Evolutionary conservation across 2,113 vertebrate genomes (phyloP), one percentile per base, ranked within the genome.

Genomic region (Maccullochella peelii): DNA sequence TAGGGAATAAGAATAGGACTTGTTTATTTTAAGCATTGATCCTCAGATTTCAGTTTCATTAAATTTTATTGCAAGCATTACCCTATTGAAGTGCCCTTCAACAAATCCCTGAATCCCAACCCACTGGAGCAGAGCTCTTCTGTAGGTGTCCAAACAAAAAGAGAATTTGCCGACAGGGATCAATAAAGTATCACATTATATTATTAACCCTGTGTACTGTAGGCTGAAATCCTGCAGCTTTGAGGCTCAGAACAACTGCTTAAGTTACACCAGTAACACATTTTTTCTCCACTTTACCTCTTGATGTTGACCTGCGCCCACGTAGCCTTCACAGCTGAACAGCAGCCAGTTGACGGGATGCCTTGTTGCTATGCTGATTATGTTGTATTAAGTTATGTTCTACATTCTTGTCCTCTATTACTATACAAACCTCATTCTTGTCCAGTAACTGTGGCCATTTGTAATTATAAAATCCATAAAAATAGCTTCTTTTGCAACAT

Each of bases 301-400:
- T 74, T 49, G 9, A 38, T 59, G 67, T 70, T 88, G 88, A 90
- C 76, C 82, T 16, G n/a, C 69, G 7, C 81, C 79, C 84, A 76
- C 61, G 8, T n/a, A 50, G 33, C 50, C n/a, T 49, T 49, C 33
- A 12, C 49, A 38, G 80, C 80, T 70, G 77, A 79, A 72, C 77
- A 87, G 76, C 75, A 61, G 74, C 82, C 40, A 9, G 36, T 27
- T 18, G 25, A 71, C 68, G n/a, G 8, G 81, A 59, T 36, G 65
- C 54, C 61, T 62, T 52, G 74, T 83, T 83, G 52, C 67, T 57
- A 70, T 79, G 77, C 73, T 25, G 73, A 81, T 73, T 52, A n/a
- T 71, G 30, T 55, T 33, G 33, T 33, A 33, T 33, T 65, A 72
- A 55, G 47, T 47, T 63, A 30, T 54, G 12, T 67, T 38, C 33